Evolutionary conservation across 2,113 vertebrate genomes (phyloP), one percentile per base, ranked within the genome.

Genomic region (Empidonax alnorum): DNA sequence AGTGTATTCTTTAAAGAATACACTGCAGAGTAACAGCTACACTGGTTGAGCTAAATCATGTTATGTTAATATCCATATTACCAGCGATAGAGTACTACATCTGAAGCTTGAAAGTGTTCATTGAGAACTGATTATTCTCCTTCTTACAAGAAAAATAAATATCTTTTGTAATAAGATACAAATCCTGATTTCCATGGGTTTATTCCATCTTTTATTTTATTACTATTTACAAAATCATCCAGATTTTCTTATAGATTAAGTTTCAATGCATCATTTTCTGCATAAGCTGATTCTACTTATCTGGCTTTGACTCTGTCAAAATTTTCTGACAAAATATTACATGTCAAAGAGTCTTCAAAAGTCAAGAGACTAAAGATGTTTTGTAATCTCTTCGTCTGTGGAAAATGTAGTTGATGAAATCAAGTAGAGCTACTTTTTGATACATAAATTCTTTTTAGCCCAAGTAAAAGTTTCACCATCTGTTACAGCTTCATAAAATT

Each of bases 391-490:
- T 74, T 96, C 53, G 37, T 66, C 53, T 66, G 30, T 53, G 35
- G 52, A 75, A 92, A 89, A 84, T 42, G 13, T 73, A 72, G 75
- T 71, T 76, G 84, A 69, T 81, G 12, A 91, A 94, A 85, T 91
- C 52, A 89, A 84, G 79, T 21, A 79, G n/a, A 84, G 37, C 33
- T 82, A 39, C 66, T 87, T 91, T 69, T 81, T 27, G 53, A 93
- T 94, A 66, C 71, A 61, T 71, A 50, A 84, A 84, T 87, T 95
- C 73, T 89, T 89, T 87, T 79, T 83, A 96, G 66, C 53, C 62
- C 46, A 72, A 90, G 53, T 82, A 81, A 79, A 96, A 93, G 19
- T 93, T 92, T 92, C 53, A 27, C 80, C 80, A 83, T 96, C 92
- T 96, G 90, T 87, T 91, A 75, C 15, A 65, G 68, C 74, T 84